Evolutionary conservation across 2,888 invertebrate species (phyloP), one percentile per base, ranked within the genome.

Genomic region (Heteropelma amictum): DNA sequence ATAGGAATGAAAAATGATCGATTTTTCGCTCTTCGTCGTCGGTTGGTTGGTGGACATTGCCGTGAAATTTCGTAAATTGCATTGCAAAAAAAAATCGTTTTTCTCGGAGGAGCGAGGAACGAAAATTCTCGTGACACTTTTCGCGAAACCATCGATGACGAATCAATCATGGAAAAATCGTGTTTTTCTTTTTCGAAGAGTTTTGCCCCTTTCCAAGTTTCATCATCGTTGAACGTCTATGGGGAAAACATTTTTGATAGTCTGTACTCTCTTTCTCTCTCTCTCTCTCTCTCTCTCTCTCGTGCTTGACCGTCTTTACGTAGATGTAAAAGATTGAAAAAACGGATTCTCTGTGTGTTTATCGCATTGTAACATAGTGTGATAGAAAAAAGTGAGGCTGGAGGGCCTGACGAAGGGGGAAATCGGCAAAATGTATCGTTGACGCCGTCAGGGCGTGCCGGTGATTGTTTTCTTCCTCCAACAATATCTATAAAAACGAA

Each of bases 331-430:
- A 72, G 54, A 72, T 72, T 71, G 71, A 72, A 64, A 65, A n/a
- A 75, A 56, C 64, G 40, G 58, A 72, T 58, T 82, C 79, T 82
- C 65, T 76, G 79, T 81, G 80, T 82, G 76, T 82, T 79, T 83
- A 81, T 72, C 77, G 84, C 85, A 86, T 84, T 87, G 87, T 87
- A 87, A 86, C 83, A 85, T 87, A 87, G 85, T 85, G 81, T 81
- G 75, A 79, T 79, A 79, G 82, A 77, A 72, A 76, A 49, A 47
- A 69, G 47, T 51, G 61, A 26, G 54, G 40, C 3, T 38, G 3
- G 35, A 33, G n/a, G 14, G 10, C 33, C n/a, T n/a, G 21, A 26
- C 28, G 12, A 26, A 53, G 49, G 21, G 30, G 19, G 26, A 49
- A 49, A 77, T 80, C 74, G 74, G 77, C 79, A 73, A 76, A n/a